These are phyloP conservation scores for Synergus laeviventris DNA, from an alignment of 2,888 invertebrate species.

Conservation along the genomic window DNA sequence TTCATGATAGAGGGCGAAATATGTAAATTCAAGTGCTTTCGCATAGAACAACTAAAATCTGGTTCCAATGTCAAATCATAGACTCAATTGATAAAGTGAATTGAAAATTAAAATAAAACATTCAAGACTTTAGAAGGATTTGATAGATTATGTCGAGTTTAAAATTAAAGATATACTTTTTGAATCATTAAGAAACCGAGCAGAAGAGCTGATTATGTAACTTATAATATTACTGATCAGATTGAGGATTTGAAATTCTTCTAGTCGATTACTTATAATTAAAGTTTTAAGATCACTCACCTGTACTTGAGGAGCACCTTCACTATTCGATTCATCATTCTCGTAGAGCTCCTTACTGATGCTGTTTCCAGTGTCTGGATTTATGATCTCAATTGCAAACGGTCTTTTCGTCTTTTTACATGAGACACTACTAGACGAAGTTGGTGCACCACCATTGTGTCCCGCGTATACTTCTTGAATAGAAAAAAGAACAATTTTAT, in stretches of 20 bases:
- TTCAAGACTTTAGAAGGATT: not conserved
- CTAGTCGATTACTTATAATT: not conserved
- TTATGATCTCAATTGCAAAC: constrained; percentile 76
- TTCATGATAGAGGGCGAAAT: constrained; percentile 69
- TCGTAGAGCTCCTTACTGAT: constrained; percentile 77
- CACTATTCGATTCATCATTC: constrained; percentile 72
- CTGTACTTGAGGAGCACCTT: constrained; percentile 78
- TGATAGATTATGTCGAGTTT: not conserved
- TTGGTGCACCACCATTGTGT: constrained; percentile 66
- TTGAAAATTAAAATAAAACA: not conserved
- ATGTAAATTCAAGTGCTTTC: constrained; percentile 4
- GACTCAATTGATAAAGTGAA: not conserved
- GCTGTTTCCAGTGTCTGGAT: constrained; percentile 78
- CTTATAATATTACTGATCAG: not conserved
- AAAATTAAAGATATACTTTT: not conserved
- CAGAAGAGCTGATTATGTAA: not conserved
- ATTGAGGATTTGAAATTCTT: not conserved
- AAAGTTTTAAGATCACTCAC: constrained; percentile 60
- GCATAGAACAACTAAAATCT: constrained; percentile 18
- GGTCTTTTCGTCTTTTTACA: constrained; percentile 63
- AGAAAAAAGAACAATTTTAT: constrained; percentile 29
- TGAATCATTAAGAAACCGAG: not conserved
- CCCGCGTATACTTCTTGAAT: constrained; percentile 67
- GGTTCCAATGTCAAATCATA: constrained; percentile 26
- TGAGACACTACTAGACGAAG: constrained; percentile 50